Evolutionary conservation across 2,113 vertebrate genomes (phyloP).

Genomic region (Macheiramphus alcinus): DNA sequence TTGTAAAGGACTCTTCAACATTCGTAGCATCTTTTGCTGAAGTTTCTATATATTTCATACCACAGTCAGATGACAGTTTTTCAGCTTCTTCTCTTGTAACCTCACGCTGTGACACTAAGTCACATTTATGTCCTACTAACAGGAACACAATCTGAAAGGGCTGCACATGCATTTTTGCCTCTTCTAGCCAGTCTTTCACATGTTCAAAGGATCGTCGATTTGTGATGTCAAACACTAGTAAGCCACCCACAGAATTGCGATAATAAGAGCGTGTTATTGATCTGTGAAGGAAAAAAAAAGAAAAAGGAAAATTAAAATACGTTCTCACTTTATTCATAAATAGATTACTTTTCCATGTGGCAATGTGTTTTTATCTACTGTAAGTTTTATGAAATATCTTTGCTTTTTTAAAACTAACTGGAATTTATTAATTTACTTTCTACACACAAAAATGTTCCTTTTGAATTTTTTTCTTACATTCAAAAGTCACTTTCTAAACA

Average conservation of each 20-base stretch:
- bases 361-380: background rate
- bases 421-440: background rate
- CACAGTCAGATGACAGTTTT: conserved; percentile 74
- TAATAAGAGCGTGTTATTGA: conserved; percentile 84
- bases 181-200: conserved; percentile 80
- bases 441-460: background rate
- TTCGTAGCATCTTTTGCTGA: conserved; percentile 80
- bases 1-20: conserved; percentile 81
- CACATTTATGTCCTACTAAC: conserved; percentile 82
- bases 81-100: conserved; percentile 81
- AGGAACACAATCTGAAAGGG: conserved; percentile 80
- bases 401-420: background rate
- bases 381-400: background rate
- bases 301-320: background rate
- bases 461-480: background rate
- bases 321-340: background rate
- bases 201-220: conserved; percentile 81
- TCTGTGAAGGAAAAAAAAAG: conserved; percentile 46
- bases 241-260: conserved; percentile 81
- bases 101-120: conserved; percentile 74
- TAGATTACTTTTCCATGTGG: background rate
- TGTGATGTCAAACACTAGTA: conserved; percentile 82
- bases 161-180: conserved; percentile 78
- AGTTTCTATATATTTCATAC: conserved; percentile 83
- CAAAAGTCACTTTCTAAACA: background rate